phyloP scores from a whole-genome alignment of 2,113 vertebrate genomes.

The Limanda limanda region DNA sequence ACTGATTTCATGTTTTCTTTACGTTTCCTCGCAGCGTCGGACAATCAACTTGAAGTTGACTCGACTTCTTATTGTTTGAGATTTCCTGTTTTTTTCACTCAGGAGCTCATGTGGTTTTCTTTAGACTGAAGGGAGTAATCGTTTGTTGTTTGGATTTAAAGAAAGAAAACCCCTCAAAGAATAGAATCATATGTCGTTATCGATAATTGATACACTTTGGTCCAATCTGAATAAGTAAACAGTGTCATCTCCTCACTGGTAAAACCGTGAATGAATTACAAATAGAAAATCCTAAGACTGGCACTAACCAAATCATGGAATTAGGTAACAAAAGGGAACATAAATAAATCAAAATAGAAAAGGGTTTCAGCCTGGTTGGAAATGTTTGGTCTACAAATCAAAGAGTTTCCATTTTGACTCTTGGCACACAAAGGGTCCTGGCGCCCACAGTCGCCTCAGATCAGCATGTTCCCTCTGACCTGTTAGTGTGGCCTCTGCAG shows the following conservation, averaged over 20 bases:
- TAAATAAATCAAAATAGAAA: constrained; percentile 7
- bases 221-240: neutral
- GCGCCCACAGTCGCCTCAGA: constrained; percentile 34
- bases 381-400: constrained; percentile 42
- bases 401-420: constrained; percentile 44
- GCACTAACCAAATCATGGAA: too few relatives aligned
- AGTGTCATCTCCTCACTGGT: neutral
- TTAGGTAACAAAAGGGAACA: neutral
- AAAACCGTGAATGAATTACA: neutral
- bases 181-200: neutral
- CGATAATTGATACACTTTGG: neutral
- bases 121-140: constrained; percentile 4
- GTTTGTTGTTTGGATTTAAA: neutral
- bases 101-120: constrained; percentile 45
- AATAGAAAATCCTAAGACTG: too few relatives aligned
- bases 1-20: constrained; percentile 72
- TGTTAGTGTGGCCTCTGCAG: constrained; percentile 30
- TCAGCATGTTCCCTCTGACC: constrained; percentile 35
- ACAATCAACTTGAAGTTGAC: constrained; percentile 70
- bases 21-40: constrained; percentile 67
- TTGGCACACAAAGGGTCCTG: constrained; percentile 43
- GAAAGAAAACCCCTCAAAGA: neutral
- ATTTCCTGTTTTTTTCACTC: constrained; percentile 83
- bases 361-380: constrained; percentile 1
- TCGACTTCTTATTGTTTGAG: constrained; percentile 79